phyloP scores from a whole-genome alignment of 2,797 vertebrate species.

The Trichosurus vulpecula region DNA sequence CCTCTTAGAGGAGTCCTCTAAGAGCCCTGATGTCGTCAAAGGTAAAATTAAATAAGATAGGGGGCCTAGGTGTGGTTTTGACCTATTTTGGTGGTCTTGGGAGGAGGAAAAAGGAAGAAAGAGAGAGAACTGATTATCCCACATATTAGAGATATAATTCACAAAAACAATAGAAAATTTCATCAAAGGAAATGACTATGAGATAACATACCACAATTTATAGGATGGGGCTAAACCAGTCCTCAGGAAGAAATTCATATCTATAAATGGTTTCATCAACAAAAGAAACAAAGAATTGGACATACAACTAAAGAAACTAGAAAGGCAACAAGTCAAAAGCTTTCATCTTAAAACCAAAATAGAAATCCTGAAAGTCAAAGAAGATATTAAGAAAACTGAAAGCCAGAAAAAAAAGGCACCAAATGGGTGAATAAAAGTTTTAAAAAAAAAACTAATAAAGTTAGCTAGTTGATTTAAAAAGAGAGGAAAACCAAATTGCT shows the following conservation, averaged over 20 bases:
- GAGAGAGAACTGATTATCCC: neutral
- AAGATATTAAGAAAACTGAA: neutral
- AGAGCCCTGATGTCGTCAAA: neutral
- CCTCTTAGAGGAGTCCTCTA: neutral
- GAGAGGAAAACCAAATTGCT: neutral
- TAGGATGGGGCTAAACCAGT: neutral
- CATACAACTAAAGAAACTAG: neutral
- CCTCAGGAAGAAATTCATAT: neutral
- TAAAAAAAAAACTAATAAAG: neutral
- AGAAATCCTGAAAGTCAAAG: neutral
- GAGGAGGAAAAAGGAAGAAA: neutral
- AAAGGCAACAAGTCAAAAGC: neutral
- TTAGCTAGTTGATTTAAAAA: neutral
- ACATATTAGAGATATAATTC: neutral
- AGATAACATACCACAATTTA: neutral
- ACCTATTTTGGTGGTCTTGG: neutral
- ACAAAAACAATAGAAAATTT: neutral
- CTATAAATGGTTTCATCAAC: neutral
- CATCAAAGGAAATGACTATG: neutral
- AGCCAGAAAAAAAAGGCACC: neutral
- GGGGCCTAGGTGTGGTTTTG: neutral
- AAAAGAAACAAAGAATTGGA: neutral
- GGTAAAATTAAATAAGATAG: neutral
- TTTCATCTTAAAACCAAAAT: neutral
- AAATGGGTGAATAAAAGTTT: neutral